Conservation (phyloP, 92 coral and sea anemone genomes). For the Zoanthus sansibaricus region DNA sequence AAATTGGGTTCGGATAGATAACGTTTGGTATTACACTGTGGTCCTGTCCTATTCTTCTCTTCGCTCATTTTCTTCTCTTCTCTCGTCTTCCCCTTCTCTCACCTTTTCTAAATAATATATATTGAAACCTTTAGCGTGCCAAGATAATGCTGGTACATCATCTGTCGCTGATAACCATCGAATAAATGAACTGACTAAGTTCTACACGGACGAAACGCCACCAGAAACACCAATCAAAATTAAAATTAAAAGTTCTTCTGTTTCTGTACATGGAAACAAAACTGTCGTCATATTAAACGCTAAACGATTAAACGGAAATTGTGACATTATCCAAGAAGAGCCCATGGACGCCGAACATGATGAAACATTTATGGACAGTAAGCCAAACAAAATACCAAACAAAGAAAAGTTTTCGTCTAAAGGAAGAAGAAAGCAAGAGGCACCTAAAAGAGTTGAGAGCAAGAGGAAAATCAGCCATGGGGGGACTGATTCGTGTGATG, state of each 20-base stretch:
- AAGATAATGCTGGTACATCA: not conserved
- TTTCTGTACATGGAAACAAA: not conserved
- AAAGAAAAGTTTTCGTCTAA: constrained; percentile 8
- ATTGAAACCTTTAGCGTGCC: constrained; percentile 5
- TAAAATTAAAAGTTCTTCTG: not conserved
- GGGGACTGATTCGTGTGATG: constrained; percentile 20
- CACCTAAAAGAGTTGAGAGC: constrained; percentile 20
- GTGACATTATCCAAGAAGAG: constrained; percentile 17
- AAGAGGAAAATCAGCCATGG: constrained; percentile 26
- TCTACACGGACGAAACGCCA: not conserved
- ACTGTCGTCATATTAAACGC: not conserved
- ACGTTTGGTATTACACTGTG: no score
- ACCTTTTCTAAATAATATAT: no score
- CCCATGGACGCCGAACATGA: constrained; percentile 14
- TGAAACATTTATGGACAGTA: not conserved
- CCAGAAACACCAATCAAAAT: not conserved
- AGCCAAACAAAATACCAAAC: not conserved
- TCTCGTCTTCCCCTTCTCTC: no score
- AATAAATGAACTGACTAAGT: not conserved
- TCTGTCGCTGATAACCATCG: not conserved
- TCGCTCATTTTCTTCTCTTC: no score
- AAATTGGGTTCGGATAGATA: no score
- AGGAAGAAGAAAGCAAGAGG: constrained; percentile 30
- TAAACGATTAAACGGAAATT: constrained; percentile 18
- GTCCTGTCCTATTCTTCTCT: no score